Evolutionary conservation across 2,797 vertebrate genomes (phyloP), one percentile per base, ranked within the genome.

Genomic region (Chelon auratus): DNA sequence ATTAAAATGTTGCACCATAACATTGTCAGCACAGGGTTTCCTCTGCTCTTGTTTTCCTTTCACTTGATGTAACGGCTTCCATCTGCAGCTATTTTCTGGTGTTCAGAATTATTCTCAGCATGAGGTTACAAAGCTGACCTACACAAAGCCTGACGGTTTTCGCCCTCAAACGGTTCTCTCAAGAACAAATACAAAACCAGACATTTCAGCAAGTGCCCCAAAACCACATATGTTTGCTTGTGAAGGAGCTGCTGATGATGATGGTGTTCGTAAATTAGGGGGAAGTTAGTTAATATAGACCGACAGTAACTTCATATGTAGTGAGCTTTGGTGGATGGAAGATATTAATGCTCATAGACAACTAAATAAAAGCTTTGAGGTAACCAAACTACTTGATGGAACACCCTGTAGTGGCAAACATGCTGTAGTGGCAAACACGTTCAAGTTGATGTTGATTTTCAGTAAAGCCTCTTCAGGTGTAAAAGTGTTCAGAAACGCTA

Each of bases 1-100:
- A 33, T 57, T 80, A 80, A 80, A 68, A 74, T 69, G 54, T 67
- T 62, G 62, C 51, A 40, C 53, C 43, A 43, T 57, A 67, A 64
- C 55, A 69, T 59, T 52, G 53, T 79, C 56, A 71, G 57, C 1
- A 56, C 12, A 0, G 39, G 47, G 14, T 64, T 77, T 52, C 39
- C n/a, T 61, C 30, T 47, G 53, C 39, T 72, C 12, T 0, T 58
- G 37, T 57, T 77, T 80, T 58, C 57, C 26, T 76, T 72, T 66
- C 42, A 66, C 26, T 59, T 50, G 9, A 62, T 68, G 33, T 30
- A 59, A 74, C 30, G 5, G 47, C 57, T 67, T 26, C 58, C 17
- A 78, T 75, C 66, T 75, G 53, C 33, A 66, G 64, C 40, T 51
- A 17, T 64, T 59, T 72, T 57, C 55, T 53, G 11, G 13, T 43